A percentile compares a stretch with the other conserved stretches of the same genome.
Conservation (phyloP, 2,113 vertebrate species). For the Tachuris rubrigastra region DNA sequence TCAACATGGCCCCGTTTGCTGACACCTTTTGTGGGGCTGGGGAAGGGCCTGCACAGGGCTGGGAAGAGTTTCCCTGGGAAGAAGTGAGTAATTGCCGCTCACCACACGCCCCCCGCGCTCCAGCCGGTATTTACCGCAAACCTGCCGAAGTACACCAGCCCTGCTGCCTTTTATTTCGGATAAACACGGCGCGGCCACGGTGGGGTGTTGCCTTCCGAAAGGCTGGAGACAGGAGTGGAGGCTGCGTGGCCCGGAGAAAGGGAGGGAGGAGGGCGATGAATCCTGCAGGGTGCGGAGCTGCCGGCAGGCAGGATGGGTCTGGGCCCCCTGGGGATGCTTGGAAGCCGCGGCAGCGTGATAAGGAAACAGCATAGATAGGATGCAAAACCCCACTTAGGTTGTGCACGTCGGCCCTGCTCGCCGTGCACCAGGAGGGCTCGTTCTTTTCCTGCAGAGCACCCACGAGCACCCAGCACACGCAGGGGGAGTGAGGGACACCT, state of each 20-base stretch:
- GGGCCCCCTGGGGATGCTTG: neutral
- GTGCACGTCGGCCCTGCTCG: neutral
- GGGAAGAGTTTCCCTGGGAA: slow-evolving; percentile 75
- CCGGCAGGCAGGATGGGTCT: neutral
- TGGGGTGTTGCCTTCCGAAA: slow-evolving; percentile 36
- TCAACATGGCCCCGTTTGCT: slow-evolving; percentile 71
- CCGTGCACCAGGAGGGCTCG: neutral
- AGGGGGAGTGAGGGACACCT: neutral
- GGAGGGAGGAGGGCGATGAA: neutral
- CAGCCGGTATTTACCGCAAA: slow-evolving; percentile 65
- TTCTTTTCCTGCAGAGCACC: neutral
- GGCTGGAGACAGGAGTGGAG: neutral
- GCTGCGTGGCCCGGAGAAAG: neutral
- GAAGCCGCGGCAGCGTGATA: neutral
- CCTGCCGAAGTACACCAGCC: slow-evolving; percentile 66
- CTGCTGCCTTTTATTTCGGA: slow-evolving; percentile 39
- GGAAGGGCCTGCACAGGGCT: slow-evolving; percentile 65
- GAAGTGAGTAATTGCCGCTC: slow-evolving; percentile 63
- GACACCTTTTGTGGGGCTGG: slow-evolving; percentile 75
- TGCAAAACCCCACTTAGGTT: neutral
- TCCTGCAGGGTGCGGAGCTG: neutral
- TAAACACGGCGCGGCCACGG: slow-evolving; percentile 51
- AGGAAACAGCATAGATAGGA: neutral
- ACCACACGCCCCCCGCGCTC: slow-evolving; percentile 68
- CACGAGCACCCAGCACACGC: neutral